Base-by-base conservation (phyloP, 2,113 vertebrate species). In the Ctenodactylus gundi region DNA sequence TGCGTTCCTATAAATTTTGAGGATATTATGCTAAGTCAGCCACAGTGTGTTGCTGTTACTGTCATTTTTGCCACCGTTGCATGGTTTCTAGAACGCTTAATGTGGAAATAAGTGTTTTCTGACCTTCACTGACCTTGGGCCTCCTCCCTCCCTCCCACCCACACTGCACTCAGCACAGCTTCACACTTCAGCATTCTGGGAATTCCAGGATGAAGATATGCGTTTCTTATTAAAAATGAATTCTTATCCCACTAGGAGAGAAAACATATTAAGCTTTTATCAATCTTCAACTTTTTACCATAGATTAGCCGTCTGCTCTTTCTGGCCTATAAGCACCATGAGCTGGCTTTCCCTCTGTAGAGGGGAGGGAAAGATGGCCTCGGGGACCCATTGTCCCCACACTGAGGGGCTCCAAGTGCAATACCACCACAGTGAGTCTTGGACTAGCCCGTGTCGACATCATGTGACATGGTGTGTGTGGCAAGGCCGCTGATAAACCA, bases 181-280 rank as follows among this genome's bases (percentile, higher is more conserved):
- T 64, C 68, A 80, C 18, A 36, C 87, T 86, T 80, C 75, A 58
- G 72, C 60, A 76, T 93, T 95, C 95, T 64, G 34, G 68, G 53
- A 91, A 87, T 87, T 96, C 77, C 78, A 93, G 31, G 64, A 68
- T 58, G 46, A 83, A 95, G 60, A n/a, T 73, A 34, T 21, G 14
- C 81, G 88, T 97, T 95, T 72, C 57, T 31, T 78, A 72, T 93
- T 89, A 92, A 96, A 89, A 95, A 46, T 93, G 87, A 96, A 93
- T 94, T 80, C 34, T 76, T 80, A 67, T 65, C 46, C 86, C 70
- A 55, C 41, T 7, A 58, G 87, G 87, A 97, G 25, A 96, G 80
- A 86, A 94, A 95, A 53, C 29, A 39, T 57, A 75, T 94, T 89
- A 72, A 88, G 82, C 58, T 95, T 95, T 95, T 86, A 82, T 85